phyloP scores from a whole-genome alignment of 2,888 invertebrate genomes.

The Microctonus brassicae region DNA sequence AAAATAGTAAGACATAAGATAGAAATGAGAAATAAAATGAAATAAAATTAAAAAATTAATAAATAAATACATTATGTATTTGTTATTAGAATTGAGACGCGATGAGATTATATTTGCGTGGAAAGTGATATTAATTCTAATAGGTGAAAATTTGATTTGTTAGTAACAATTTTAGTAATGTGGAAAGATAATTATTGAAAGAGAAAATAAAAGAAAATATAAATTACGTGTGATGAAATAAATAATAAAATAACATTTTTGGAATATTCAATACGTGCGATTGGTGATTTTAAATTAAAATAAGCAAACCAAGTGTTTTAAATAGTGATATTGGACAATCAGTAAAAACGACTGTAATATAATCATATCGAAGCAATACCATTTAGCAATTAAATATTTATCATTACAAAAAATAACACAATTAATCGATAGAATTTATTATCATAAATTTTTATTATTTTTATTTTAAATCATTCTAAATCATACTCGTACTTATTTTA shows the following conservation, averaged over 20 bases:
- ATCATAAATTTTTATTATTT: background rate
- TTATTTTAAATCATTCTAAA: too few relatives aligned
- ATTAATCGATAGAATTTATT: background rate
- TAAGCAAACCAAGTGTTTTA: slow-evolving; percentile 44
- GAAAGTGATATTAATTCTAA: slow-evolving; percentile 70
- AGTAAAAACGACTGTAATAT: slow-evolving; percentile 70
- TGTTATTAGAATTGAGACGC: slow-evolving; percentile 26
- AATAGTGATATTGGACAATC: slow-evolving; percentile 70
- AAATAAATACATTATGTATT: slow-evolving; percentile 22
- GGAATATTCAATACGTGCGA: slow-evolving; percentile 27
- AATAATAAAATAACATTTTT: slow-evolving; percentile 3
- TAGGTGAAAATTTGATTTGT: slow-evolving; percentile 43
- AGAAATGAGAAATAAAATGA: background rate
- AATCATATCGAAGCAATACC: slow-evolving; percentile 67
- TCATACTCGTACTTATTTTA: background rate
- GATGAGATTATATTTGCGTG: slow-evolving; percentile 44
- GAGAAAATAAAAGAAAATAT: slow-evolving; percentile 3
- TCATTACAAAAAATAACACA: slow-evolving; percentile 11
- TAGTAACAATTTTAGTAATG: background rate
- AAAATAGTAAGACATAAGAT: slow-evolving; percentile 5
- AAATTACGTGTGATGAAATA: background rate
- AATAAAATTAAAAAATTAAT: slow-evolving; percentile 2
- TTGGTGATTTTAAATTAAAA: slow-evolving; percentile 20
- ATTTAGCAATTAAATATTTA: slow-evolving; percentile 36
- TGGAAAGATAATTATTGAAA: background rate